Conservation (phyloP, 2,888 invertebrate genomes). For the Ceratothoa steindachneri region DNA sequence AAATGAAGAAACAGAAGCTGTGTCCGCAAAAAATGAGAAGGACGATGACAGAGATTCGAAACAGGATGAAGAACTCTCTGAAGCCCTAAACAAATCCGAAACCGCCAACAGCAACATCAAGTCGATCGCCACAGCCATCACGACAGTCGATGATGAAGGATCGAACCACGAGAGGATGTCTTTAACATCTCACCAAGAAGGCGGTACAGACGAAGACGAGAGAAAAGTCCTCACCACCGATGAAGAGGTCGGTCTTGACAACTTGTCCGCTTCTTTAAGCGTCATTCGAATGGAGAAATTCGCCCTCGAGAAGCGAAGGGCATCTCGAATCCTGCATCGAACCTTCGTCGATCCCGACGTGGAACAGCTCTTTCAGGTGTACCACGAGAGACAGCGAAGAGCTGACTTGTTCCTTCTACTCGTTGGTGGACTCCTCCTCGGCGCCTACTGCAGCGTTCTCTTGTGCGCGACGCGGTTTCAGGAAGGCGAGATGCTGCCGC, state of each 20-base stretch:
- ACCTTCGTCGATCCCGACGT: conserved; percentile 63
- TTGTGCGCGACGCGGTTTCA: conserved; percentile 22
- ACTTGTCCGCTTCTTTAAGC: conserved; percentile 35
- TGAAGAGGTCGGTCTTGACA: conserved; percentile 11
- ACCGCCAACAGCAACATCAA: neutral
- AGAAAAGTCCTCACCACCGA: conserved; percentile 4
- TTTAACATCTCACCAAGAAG: neutral
- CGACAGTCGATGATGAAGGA: neutral
- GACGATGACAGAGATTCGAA: conserved; percentile 14
- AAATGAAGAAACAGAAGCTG: conserved; percentile 3
- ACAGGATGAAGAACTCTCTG: conserved; percentile 14
- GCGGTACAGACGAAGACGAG: neutral
- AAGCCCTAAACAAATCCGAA: neutral
- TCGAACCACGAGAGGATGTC: neutral
- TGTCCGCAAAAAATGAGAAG: neutral
- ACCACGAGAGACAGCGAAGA: conserved; percentile 67
- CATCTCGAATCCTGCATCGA: conserved; percentile 52
- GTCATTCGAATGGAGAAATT: conserved; percentile 45
- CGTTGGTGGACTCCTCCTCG: conserved; percentile 25
- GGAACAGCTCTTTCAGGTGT: conserved; percentile 67
- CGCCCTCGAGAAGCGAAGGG: conserved; percentile 39
- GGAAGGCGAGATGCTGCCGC: conserved; percentile 7
- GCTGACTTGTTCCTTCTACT: conserved; percentile 59
- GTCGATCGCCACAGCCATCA: neutral
- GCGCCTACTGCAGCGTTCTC: conserved; percentile 21